Conservation (phyloP, 2,113 vertebrate species). For the Salvelinus sp. region DNA sequence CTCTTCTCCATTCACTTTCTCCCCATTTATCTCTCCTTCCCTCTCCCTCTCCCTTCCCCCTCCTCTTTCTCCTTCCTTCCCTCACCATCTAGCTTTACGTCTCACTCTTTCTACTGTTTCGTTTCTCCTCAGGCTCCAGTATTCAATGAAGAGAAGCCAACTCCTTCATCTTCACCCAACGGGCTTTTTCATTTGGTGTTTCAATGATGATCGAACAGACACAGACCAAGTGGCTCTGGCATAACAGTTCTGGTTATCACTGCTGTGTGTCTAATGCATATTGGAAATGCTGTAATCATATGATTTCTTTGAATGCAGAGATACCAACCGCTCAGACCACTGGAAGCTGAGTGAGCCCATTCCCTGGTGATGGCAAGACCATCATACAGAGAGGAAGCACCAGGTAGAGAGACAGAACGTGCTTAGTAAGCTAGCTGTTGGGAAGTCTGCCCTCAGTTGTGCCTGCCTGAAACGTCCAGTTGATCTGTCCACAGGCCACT, state of each 20-base stretch:
- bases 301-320: not conserved
- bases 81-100: not conserved
- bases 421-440: slow-evolving; percentile 53
- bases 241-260: not conserved
- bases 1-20: slow-evolving; percentile 1
- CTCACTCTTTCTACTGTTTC: slow-evolving; percentile 38
- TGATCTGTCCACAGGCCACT: slow-evolving; percentile 56
- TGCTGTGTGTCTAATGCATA: slow-evolving; percentile 6
- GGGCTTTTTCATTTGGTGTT: slow-evolving; percentile 62
- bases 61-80: slow-evolving; percentile 33
- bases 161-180: slow-evolving; percentile 54
- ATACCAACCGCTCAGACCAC: not conserved
- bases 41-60: slow-evolving; percentile 21
- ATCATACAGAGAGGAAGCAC: slow-evolving; percentile 24
- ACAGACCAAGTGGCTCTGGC: slow-evolving; percentile 39
- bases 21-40: not conserved
- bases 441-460: slow-evolving; percentile 54
- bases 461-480: slow-evolving; percentile 53
- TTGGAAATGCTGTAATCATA: not conserved
- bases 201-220: slow-evolving; percentile 54
- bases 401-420: slow-evolving; percentile 51
- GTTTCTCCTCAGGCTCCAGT: slow-evolving; percentile 64
- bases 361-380: not conserved
- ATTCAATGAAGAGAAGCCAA: slow-evolving; percentile 60
- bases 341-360: not conserved